Base-by-base conservation (phyloP, 2,113 vertebrate species). In the Mola mola region DNA sequence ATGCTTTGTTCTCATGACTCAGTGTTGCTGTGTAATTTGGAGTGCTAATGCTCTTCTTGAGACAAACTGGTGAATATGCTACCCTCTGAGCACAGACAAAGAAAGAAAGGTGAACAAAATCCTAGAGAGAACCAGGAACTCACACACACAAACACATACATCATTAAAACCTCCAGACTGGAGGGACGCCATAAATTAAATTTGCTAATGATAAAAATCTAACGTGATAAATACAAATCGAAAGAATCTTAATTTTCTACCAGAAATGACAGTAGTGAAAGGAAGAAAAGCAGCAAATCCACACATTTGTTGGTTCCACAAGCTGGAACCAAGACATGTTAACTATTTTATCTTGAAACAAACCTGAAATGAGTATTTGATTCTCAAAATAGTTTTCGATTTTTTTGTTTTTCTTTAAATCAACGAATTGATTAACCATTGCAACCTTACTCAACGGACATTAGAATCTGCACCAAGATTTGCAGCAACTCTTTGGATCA, bases 1-100 rank as follows among this genome's bases (percentile, higher is more conserved):
- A 65, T 52, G 71, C 72, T 79, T 85, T 81, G 65, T 74, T 81
- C 75, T 61, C 66, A 52, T 87, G 81, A 86, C 81, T 88, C 82
- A 86, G 70, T 68, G 82, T 69, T 80, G 47, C 76, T 76, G 66
- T 76, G 62, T 70, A 68, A 80, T 72, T 31, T 75, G 70, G 71
- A 80, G 70, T 34, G 72, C 67, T 81, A 83, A 68, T 72, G 73
- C 59, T 73, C 75, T 67, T 78, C 74, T 78, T 43, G 64, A 80
- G 61, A 55, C 71, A 67, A 71, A 62, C 57, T 71, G 59, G 78
- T 81, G 80, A 83, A 80, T 75, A 78, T 28, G 79, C 73, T 72
- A 68, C 63, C 62, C 46, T 12, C 44, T 16, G 47, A 73, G 56
- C 46, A 56, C 51, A 72, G 67, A 75, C 33, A 50, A 0, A 21